Conservation (phyloP, 1,140 invertebrate species). For the Polypedilum pembai region DNA sequence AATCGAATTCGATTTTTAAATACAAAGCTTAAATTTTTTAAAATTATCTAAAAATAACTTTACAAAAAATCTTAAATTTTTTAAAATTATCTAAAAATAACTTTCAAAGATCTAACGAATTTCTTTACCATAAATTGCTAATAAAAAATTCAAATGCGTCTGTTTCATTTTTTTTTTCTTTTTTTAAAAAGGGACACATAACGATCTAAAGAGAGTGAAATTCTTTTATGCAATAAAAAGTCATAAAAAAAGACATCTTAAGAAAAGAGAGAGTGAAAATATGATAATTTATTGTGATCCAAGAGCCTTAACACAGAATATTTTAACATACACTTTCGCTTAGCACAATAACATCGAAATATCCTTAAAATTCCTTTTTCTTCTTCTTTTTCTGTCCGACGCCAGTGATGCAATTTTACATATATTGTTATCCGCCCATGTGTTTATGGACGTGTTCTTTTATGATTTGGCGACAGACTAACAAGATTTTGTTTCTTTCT, state of each 20-base stretch:
- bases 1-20: no score
- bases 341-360: neutral
- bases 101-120: neutral
- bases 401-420: neutral
- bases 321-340: neutral
- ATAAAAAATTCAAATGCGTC: neutral
- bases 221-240: no score
- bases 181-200: no score
- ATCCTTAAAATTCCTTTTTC: slow-evolving; percentile 12
- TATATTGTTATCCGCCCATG: neutral
- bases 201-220: no score
- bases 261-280: neutral
- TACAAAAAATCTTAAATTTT: neutral
- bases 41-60: neutral
- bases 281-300: slow-evolving; percentile 11
- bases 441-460: neutral
- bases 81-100: neutral
- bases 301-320: neutral
- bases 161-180: no score
- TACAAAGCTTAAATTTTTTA: no score
- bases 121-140: neutral
- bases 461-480: slow-evolving; percentile 12
- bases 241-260: no score
- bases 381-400: neutral
- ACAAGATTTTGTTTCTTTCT: neutral